phyloP scores from a whole-genome alignment of 1,140 invertebrate species.

The Drosophila prosaltans region DNA sequence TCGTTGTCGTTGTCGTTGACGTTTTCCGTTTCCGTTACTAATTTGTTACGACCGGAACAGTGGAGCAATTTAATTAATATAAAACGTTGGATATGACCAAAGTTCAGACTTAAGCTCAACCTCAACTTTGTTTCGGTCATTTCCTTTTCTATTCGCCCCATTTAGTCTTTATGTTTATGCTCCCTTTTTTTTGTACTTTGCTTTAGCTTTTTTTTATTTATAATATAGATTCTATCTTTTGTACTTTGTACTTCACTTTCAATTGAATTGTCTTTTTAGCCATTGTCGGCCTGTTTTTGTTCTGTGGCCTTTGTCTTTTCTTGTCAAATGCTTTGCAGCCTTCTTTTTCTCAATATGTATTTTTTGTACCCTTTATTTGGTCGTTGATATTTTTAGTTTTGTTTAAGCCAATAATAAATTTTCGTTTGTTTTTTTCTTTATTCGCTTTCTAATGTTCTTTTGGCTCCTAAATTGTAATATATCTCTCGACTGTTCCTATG shows the following conservation, averaged over 20 bases:
- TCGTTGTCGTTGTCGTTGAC: conserved; percentile 53
- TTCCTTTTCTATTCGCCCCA: conserved; percentile 2
- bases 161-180: neutral
- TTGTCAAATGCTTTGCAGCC: neutral
- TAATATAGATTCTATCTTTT: conserved; percentile 1
- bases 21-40: conserved; percentile 70
- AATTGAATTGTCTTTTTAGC: neutral
- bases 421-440: neutral
- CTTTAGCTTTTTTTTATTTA: neutral
- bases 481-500: neutral
- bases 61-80: conserved; percentile 34
- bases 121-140: neutral
- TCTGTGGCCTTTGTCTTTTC: neutral
- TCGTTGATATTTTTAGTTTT: neutral
- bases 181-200: too few relatives aligned
- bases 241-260: too few relatives aligned
- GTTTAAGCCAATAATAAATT: neutral
- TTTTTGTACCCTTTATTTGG: too few relatives aligned
- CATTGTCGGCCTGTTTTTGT: neutral
- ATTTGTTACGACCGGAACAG: conserved; percentile 61
- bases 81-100: conserved; percentile 1
- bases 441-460: neutral
- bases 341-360: too few relatives aligned
- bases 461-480: neutral
- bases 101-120: neutral